These are phyloP conservation scores for Bufo gargarizans DNA, from an alignment of 2,113 vertebrate species.

Conservation along the genomic window DNA sequence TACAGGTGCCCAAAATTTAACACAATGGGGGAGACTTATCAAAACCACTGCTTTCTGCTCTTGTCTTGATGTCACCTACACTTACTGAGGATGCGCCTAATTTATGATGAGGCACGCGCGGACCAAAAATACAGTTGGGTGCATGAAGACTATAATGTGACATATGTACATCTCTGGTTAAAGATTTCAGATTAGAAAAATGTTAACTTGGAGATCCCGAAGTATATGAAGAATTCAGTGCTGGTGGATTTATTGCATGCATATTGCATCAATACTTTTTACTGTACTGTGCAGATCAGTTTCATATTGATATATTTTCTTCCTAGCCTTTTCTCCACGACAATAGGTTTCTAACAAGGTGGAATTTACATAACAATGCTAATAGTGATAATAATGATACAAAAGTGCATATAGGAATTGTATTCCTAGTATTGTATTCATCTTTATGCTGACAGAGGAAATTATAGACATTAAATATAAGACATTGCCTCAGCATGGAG, in stretches of 20 bases:
- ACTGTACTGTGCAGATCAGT: neutral
- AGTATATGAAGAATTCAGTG: neutral
- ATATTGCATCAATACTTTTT: neutral
- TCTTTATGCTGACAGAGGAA: conserved; percentile 13
- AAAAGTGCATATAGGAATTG: neutral
- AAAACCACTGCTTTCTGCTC: too few relatives aligned
- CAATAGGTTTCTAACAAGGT: neutral
- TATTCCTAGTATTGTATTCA: neutral
- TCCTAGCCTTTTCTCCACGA: neutral
- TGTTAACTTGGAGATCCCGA: too few relatives aligned
- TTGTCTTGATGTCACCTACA: too few relatives aligned
- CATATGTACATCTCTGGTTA: neutral
- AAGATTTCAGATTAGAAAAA: neutral
- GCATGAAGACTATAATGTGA: too few relatives aligned
- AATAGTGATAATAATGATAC: neutral
- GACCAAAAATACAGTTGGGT: too few relatives aligned
- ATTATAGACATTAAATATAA: neutral
- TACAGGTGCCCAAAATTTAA: too few relatives aligned
- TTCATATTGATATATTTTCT: neutral
- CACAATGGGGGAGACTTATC: neutral
- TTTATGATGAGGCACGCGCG: too few relatives aligned
- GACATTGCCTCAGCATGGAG: neutral
- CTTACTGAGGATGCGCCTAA: too few relatives aligned
- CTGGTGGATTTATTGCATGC: neutral
- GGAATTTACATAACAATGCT: neutral